Base-by-base conservation (phyloP, 1,140 invertebrate genomes). In the Drosophila ficusphila region DNA sequence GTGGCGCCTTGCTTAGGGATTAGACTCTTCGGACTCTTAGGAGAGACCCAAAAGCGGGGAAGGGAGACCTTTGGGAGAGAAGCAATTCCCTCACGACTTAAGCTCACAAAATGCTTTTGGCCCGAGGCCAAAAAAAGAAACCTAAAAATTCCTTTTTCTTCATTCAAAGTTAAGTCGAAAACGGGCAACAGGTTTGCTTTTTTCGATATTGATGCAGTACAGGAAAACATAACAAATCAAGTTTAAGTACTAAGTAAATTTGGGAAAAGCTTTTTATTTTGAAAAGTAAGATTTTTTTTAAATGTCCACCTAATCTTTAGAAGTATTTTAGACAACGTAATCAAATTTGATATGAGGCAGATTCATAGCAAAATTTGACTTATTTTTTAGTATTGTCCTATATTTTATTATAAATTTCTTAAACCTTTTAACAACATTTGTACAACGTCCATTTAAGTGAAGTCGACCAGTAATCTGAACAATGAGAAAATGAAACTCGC, bases 401-500 rank as follows among this genome's bases (percentile, higher is more conserved):
- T 31, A 8, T 31, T 8, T 29, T 4, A 9, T 4, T 19, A 1
- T 41, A 4, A 12, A 16, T 21, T 33, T 14, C 3, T 0, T 64
- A 3, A 0, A n/a, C n/a, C n/a, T n/a, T n/a, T n/a, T n/a, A n/a
- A n/a, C n/a, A n/a, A n/a, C n/a, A n/a, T n/a, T n/a, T n/a, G n/a
- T n/a, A n/a, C n/a, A n/a, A 6, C 14, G 8, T 62, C 9, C 16
- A 0, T 12, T 21, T 23, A 38, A 38, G 21, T 6, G 8, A 36
- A 12, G 25, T 25, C 4, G 27, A 27, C 29, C 60, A 46, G 60
- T 61, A 36, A 29, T 2, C 25, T 36, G 51, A 85, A 85, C 81
- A 85, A 86, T 85, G 81, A 85, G 81, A 79, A 85, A 85, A 85
- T 85, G 81, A 86, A 85, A 86, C 82, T 85, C 81, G 81, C 73